Percentiles rank a stretch among this genome's conserved stretches.
These are phyloP conservation scores for Aphidius ervi DNA, from an alignment of 1,140 invertebrate genomes.

Conservation along the genomic window DNA sequence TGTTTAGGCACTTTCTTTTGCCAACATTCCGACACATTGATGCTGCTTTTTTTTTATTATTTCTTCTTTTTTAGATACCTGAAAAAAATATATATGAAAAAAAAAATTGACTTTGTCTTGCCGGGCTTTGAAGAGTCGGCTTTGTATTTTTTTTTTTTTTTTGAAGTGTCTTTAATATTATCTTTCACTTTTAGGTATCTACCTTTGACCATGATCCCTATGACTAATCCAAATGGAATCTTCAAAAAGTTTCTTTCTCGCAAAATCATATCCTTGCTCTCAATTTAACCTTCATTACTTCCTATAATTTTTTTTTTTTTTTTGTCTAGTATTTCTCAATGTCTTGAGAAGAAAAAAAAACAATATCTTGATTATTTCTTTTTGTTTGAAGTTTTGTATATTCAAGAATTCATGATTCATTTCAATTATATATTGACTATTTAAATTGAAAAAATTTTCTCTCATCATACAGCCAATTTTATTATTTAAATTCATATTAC, in stretches of 20 bases:
- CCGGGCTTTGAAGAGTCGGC: too few species aligned
- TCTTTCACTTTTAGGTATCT: conserved; percentile 1
- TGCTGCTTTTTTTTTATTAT: neutral
- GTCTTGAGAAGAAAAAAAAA: neutral
- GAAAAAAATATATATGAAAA: too few species aligned
- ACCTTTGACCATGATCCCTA: conserved; percentile 9
- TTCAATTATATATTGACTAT: neutral
- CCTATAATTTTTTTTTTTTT: conserved; percentile 11
- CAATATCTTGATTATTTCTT: neutral
- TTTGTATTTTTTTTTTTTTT: conserved; percentile 7
- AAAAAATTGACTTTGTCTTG: too few species aligned
- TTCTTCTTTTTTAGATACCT: neutral
- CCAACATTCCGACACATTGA: conserved; percentile 1
- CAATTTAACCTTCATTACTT: conserved; percentile 19
- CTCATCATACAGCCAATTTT: too few species aligned
- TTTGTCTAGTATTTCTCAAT: neutral
- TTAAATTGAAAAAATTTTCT: too few species aligned
- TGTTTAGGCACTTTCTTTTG: neutral
- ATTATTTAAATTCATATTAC: too few species aligned
- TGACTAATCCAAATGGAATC: conserved; percentile 34
- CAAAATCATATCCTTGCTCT: conserved; percentile 3
- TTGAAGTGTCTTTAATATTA: conserved; percentile 13
- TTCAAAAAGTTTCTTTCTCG: conserved; percentile 30
- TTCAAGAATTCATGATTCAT: neutral
- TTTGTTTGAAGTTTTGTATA: conserved; percentile 5